Base-by-base conservation (phyloP, 30 jellyfish, hydroid and myxozoan species). In the Turritopsis rubra region DNA sequence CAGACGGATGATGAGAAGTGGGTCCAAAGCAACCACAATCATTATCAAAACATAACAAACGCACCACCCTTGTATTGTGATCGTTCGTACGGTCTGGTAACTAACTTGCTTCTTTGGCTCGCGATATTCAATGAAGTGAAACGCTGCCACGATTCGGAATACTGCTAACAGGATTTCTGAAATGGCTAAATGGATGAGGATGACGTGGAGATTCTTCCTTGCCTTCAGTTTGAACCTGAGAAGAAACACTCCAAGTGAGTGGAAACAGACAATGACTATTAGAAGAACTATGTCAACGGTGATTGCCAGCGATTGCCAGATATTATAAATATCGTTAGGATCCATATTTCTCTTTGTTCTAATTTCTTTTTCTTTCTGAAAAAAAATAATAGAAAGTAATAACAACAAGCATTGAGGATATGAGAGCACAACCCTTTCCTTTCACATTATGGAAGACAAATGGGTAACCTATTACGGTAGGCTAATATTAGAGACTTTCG, bases 11-110 rank as follows among this genome's bases (percentile, higher is more conserved):
- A 74, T 74, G 8, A 74, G 73, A 0, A 74, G 71, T 13, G 82
- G 82, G n/a, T 74, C 82, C 27, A 74, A 26, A 20, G 82, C 82
- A 0, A 74, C 82, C 60, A 30, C 65, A 52, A 74, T 74, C 82
- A 74, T 74, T 16, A 74, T 16, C 18, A 74, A 30, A 16, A 74
- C 82, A n/a, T 74, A 74, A 30, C 72, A 16, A n/a, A 74, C 82
- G 21, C 82, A 74, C 65, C 54, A 74, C 13, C 82, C 82, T 74
- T 74, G 82, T n/a, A 74, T 29, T 19, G 82, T 74, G 0, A 74
- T 24, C 54, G 82, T 74, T 4, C 82, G 53, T 22, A 29, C 9
- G 21, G 41, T 41, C 24, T 74, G 82, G 24, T 74, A 74, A 23
- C 9, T 71, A 0, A 74, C 54, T 1, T 23, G 72, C 0, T 74